Evolutionary conservation across 2,113 vertebrate species (phyloP), one percentile per base, ranked within the genome.

Genomic region (Petaurus breviceps): DNA sequence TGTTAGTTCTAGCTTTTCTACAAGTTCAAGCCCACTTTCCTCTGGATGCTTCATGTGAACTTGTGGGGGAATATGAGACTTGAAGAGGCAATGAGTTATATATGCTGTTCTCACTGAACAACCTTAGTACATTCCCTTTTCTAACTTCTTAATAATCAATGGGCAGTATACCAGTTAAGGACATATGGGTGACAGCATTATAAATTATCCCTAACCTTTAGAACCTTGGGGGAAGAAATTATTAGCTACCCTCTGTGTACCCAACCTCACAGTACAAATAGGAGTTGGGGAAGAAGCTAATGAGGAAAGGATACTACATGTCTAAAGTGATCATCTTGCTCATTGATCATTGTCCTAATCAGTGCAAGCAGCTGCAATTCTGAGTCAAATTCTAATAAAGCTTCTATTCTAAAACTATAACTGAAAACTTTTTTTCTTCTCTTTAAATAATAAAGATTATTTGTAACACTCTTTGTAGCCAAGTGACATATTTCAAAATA

Each of bases 381-480:
- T 77, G 16, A 77, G 25, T 77, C 37, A 77, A 77, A 43, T 22
- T 77, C 68, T 43, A 22, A 43, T 7, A 8, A 37, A 3, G 3
- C 31, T 77, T 43, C 37, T 77, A 68, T 68, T 68, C 11, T 68
- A 77, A 77, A 37, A 37, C 61, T 77, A 68, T 16, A 77, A n/a
- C 14, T 77, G 57, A 37, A 68, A 68, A 68, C 4, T 2, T n/a
- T 77, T 68, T 61, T 93, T 8, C 55, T 10, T 10, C 55, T 47
- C 68, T 77, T 3, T 37, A 84, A 92, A 92, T 57, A 92, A 92
- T 47, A 92, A 51, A 51, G 53, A 49, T 77, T 93, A 77, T 68
- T 43, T 77, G 24, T 49, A 90, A 43, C 92, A 93, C 23, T 50
- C 7, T 51, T 49, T 77, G 57, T 24, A 49, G 89, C 11, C 89